Base-by-base conservation (phyloP, 1,140 invertebrate genomes). In the Scaptomyza graminum region DNA sequence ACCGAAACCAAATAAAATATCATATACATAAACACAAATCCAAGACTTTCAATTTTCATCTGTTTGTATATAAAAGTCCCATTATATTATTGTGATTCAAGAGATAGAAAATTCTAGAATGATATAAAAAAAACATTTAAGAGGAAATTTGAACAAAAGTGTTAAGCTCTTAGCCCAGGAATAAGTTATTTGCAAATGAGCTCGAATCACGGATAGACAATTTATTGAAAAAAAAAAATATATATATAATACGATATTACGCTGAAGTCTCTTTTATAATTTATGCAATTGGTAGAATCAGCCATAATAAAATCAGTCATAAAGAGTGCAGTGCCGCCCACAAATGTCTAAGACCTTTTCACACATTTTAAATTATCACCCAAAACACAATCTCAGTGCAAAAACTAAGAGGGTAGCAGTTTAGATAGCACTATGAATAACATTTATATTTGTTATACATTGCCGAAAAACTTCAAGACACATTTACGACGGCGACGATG, bases 401-500 rank as follows among this genome's bases (percentile, higher is more conserved):
- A 11, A 34, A 34, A 9, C 31, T 34, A 34, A 8, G 7, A 34
- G 25, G 51, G 51, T 31, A 9, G 50, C 9, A 7, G 31, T 34
- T 34, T 9, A 34, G 16, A 37, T 9, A 59, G 54, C 47, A 52
- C 44, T 64, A 74, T 74, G 57, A 68, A 74, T 74, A 57, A 57
- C 55, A 57, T 57, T 46, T 57, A 62, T 74, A 74, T 74, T 63
- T 69, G 65, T 47, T 62, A 57, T 57, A 62, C 70, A 73, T 73
- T 68, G 44, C 34, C 65, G 0, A 56, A 69, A 69, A 54, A 52
- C 11, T 34, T 18, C 28, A 57, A 69, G 57, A 51, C 31, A 63
- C 46, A 69, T 74, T 74, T 74, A 74, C 65, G 34, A 16, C 57
- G 65, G 65, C 65, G 65, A 63, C 65, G 71, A 46, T 73, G 70